Base-by-base conservation (phyloP, 2,113 vertebrate species). In the Xiphophorus couchianus region DNA sequence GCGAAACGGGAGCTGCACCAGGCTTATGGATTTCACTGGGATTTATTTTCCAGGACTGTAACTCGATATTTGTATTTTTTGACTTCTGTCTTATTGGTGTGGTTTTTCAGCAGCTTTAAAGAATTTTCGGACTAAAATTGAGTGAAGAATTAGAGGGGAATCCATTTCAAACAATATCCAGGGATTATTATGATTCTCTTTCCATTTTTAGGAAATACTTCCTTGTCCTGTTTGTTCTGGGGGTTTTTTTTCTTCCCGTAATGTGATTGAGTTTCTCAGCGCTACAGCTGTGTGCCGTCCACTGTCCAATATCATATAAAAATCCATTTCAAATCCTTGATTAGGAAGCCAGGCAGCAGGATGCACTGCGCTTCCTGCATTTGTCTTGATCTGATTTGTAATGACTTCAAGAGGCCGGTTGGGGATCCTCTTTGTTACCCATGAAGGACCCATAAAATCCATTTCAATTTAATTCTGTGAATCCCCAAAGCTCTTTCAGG, bases 261-360 rank as follows among this genome's bases (percentile, higher is more conserved):
- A 89, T 83, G 15, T 25, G 74, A 89, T 84, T 64, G 66, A 84
- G 80, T 77, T 78, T 58, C 48, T 61, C 4, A 1, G 29, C 17
- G 51, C 65, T 22, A 71, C 66, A 44, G 48, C 69, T 27, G 82
- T 62, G 44, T 30, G 63, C 73, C 62, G 73, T 80, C 81, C 30
- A 8, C 60, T 7, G 35, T 69, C 78, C 74, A 74, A 31, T 51
- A 75, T 81, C 78, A 4, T 66, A 75, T 66, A 75, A 73, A 35
- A 78, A 78, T 77, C 83, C 70, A 84, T 87, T 79, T 84, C 48
- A 67, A 68, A 67, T 62, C 62, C 60, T 69, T 73, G 73, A 81
- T 90, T 88, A 79, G 76, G 82, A 68, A 17, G 37, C 1, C 5
- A 67, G 72, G 33, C 74, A 67, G 76, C 74, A 76, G 64, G 71